Percentiles rank a stretch among this genome's conserved stretches.
phyloP scores from a whole-genome alignment of 2,797 vertebrate genomes.

The Helicolenus hilgendorfi region DNA sequence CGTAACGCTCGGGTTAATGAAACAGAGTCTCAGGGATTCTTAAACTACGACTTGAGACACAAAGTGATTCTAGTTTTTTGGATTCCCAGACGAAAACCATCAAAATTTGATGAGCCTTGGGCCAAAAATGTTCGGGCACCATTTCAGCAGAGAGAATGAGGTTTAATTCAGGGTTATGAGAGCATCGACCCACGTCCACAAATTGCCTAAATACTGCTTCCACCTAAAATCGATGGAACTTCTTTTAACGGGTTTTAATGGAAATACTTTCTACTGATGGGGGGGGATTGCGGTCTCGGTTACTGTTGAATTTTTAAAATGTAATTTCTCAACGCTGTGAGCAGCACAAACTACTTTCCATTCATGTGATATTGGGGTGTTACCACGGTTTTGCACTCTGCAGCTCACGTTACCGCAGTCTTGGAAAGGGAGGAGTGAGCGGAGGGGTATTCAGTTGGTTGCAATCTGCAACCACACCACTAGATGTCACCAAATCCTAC shows the following conservation, averaged over 20 bases:
- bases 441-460: too few species aligned
- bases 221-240: neutral
- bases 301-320: constrained; percentile 52
- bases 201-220: neutral
- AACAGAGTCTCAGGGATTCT: constrained; percentile 33
- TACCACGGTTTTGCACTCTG: too few species aligned
- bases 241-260: neutral
- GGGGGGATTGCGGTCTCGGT: neutral
- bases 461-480: too few species aligned
- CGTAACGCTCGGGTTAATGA: constrained; percentile 37
- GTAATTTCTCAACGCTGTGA: neutral
- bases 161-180: constrained; percentile 9
- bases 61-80: neutral
- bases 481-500: too few species aligned
- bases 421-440: too few species aligned
- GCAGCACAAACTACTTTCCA: constrained; percentile 9
- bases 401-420: too few species aligned
- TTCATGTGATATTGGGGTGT: neutral
- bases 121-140: constrained; percentile 2
- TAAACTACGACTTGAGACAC: neutral
- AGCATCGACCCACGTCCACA: neutral
- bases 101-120: constrained; percentile 34
- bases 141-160: neutral
- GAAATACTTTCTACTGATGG: neutral
- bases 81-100: constrained; percentile 1